A percentile compares a stretch with the other conserved stretches of the same genome.
Evolutionary conservation across 2,888 invertebrate genomes (phyloP).

Genomic region (Malthinus seriepunctatus): DNA sequence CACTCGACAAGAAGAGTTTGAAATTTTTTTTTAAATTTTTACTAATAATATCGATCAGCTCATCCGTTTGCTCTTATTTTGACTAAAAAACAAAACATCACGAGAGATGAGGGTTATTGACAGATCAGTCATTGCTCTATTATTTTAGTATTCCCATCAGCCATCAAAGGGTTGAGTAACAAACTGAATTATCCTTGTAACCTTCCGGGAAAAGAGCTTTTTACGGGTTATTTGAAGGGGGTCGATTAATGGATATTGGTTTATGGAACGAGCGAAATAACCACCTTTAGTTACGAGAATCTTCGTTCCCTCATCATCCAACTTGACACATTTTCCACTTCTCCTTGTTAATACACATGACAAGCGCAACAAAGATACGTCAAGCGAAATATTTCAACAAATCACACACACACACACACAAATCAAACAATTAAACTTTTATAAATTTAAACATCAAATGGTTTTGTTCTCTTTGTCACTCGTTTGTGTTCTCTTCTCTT

Average conservation of each 20-base stretch:
- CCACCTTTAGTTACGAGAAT: conserved; percentile 15
- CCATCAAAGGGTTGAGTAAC: conserved; percentile 33
- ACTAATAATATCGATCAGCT: conserved; percentile 17
- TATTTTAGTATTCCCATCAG: conserved; percentile 32
- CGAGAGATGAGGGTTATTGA: conserved; percentile 6
- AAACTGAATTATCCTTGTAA: conserved; percentile 34
- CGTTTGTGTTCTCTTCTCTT: too few species aligned
- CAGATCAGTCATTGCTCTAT: conserved; percentile 23
- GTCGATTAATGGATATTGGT: conserved; percentile 30
- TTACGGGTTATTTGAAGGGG: conserved; percentile 22
- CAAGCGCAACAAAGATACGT: conserved; percentile 23
- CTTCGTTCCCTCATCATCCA: conserved; percentile 16
- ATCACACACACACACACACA: conserved; percentile 28
- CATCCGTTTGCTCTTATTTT: conserved; percentile 16
- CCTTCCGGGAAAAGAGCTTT: conserved; percentile 28
- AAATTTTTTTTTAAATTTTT: conserved; percentile 14
- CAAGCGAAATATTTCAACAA: conserved; percentile 29
- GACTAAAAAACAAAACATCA: conserved; percentile 15
- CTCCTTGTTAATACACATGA: conserved; percentile 26
- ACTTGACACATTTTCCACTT: conserved; percentile 30
- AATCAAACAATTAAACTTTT: conserved; percentile 7
- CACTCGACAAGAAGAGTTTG: too few species aligned
- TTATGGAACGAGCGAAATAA: conserved; percentile 8
- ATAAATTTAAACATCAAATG: not conserved
- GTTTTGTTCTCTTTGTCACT: too few species aligned